Conservation (phyloP, 2,113 vertebrate species). For the Conger conger region DNA sequence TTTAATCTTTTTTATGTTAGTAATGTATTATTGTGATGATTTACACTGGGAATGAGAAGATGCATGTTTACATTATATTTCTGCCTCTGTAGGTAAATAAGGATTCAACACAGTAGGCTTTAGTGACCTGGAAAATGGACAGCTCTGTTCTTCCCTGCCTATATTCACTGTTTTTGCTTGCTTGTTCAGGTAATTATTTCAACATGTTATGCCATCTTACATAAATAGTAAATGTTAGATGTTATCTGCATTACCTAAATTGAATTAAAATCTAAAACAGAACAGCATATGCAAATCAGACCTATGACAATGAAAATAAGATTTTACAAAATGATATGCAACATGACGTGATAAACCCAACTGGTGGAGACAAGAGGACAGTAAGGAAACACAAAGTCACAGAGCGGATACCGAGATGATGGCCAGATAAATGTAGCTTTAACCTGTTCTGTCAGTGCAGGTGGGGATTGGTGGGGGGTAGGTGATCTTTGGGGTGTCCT, state of each 20-base stretch:
- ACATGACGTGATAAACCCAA: too few relatives aligned
- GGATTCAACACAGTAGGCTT: background rate
- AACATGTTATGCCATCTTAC: too few relatives aligned
- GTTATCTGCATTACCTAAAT: too few relatives aligned
- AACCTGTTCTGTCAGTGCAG: slow-evolving; percentile 88
- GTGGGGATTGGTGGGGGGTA: slow-evolving; percentile 78
- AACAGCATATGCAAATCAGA: too few relatives aligned
- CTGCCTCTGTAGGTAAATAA: background rate
- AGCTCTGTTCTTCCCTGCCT: background rate
- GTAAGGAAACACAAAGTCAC: background rate
- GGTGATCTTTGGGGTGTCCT: slow-evolving; percentile 84
- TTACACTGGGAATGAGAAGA: too few relatives aligned
- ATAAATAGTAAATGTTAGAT: too few relatives aligned
- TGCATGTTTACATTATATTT: background rate
- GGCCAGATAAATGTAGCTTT: slow-evolving; percentile 58
- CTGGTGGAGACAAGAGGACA: background rate
- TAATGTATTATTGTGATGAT: background rate
- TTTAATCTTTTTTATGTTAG: background rate
- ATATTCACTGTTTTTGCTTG: background rate
- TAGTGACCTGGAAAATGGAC: background rate
- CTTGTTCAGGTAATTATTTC: background rate
- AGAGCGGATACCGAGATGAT: background rate
- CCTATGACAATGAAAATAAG: too few relatives aligned
- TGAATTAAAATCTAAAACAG: too few relatives aligned
- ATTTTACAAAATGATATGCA: too few relatives aligned